Base-by-base conservation (phyloP, 2,797 vertebrate genomes). In the Alcedo atthis region DNA sequence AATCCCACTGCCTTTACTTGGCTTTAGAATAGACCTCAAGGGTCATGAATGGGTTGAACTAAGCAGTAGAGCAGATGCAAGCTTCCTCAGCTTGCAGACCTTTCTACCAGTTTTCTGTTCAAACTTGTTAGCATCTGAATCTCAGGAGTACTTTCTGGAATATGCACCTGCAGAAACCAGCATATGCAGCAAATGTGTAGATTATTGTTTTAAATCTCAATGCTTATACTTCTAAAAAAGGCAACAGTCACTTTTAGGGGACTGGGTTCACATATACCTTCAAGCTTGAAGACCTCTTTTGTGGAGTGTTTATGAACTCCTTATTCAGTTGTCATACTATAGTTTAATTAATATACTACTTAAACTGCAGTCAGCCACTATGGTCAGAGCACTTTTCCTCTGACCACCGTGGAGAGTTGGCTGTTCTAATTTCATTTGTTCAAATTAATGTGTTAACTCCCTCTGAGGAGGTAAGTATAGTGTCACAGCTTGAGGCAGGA, bases 371-470 rank as follows among this genome's bases (percentile, higher is more conserved):
- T 95, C 85, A 94, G 80, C 76, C 84, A 28, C 91, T 95, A 42
- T 37, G 68, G 51, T 69, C 81, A 81, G 90, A 86, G 68, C 93
- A 66, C 67, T 95, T 93, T 96, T 96, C 87, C 75, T 95, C 80
- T 92, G 78, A 95, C 92, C 73, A 84, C 91, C 19, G 0, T 16
- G 66, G 96, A 95, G 95, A 97, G 79, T 79, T 95, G 81, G 63
- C 76, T 91, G 42, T 94, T 96, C 78, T 97, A 88, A 96, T 95
- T 97, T 96, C 94, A 94, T 95, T 91, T 87, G 61, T 73, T 92
- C 94, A 93, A 93, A 96, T 97, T 96, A 97, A 92, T 87, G 67
- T 96, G 96, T 97, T 95, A 97, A 68, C 87, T 96, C 70, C 71
- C 88, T 92, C 87, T 85, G 80, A 97, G 93, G 90, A 89, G 63